These are phyloP conservation scores for Macrotrachela quadricornifera DNA, from an alignment of 1,140 invertebrate genomes.

Conservation along the genomic window DNA sequence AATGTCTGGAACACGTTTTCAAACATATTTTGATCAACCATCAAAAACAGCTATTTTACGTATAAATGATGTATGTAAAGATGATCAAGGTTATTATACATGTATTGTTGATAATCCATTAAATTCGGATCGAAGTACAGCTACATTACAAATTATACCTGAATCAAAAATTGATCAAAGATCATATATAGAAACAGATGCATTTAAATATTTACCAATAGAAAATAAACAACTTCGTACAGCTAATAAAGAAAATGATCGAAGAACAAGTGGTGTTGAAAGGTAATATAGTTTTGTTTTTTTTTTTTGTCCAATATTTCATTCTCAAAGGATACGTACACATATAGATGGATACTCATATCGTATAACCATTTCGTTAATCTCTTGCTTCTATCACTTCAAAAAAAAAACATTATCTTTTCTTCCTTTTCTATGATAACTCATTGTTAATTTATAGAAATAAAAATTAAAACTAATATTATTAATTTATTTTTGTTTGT, in stretches of 20 bases:
- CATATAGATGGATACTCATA: too few relatives aligned
- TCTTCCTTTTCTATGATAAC: too few relatives aligned
- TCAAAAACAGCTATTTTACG: background rate
- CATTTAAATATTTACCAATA: constrained; percentile 5
- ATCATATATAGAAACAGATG: constrained; percentile 1
- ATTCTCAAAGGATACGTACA: too few relatives aligned
- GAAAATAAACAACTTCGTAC: too few relatives aligned
- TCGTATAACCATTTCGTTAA: too few relatives aligned
- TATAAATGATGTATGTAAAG: background rate
- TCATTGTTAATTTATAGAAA: too few relatives aligned
- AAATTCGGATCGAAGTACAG: background rate
- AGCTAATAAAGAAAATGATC: too few relatives aligned
- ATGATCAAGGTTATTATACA: constrained; percentile 4
- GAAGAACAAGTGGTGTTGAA: too few relatives aligned
- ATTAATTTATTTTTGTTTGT: background rate
- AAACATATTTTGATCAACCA: constrained; percentile 2
- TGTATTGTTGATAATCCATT: constrained; percentile 1
- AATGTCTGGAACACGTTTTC: background rate
- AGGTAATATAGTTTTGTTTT: too few relatives aligned
- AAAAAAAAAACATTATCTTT: too few relatives aligned
- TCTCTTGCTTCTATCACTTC: too few relatives aligned
- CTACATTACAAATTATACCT: background rate
- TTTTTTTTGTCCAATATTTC: too few relatives aligned
- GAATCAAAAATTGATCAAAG: background rate
- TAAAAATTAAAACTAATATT: constrained; percentile 3